Percentiles rank a stretch among this genome's conserved stretches.
Conservation (phyloP, 1,140 invertebrate genomes). For the Charaxes varanes region DNA sequence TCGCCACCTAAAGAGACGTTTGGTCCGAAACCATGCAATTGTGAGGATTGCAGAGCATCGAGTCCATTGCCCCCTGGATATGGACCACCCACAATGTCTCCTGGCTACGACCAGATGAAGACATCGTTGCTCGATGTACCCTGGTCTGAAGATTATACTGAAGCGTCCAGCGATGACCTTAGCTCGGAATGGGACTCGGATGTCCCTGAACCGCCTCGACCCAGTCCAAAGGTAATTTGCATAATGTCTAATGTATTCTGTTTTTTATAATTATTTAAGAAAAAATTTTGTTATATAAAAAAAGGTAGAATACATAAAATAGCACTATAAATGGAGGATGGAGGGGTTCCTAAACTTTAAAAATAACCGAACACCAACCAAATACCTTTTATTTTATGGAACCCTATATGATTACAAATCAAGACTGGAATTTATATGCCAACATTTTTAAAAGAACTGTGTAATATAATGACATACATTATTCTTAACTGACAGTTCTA, state of each 20-base stretch:
- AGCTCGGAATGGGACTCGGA: constrained; percentile 93
- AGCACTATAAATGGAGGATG: no score
- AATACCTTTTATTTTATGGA: no score
- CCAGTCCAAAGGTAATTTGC: constrained; percentile 51
- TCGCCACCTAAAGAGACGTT: constrained; percentile 39
- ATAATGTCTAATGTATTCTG: constrained; percentile 9
- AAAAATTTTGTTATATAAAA: no score
- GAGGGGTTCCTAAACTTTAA: no score
- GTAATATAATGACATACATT: no score
- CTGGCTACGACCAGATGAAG: constrained; percentile 87
- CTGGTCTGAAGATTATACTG: constrained; percentile 83
- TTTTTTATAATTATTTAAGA: no score
- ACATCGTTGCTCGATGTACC: constrained; percentile 84
- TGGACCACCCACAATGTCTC: constrained; percentile 60
- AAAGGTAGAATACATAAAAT: no score
- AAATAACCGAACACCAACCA: no score
- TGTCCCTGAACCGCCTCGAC: constrained; percentile 74
- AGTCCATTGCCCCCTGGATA: constrained; percentile 65
- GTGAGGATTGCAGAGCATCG: constrained; percentile 58
- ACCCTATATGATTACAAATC: no score
- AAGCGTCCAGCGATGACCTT: constrained; percentile 90
- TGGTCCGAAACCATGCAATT: constrained; percentile 63
- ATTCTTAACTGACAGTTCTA: no score
- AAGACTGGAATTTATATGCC: no score
- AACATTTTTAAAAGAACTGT: no score